Evolutionary conservation across 2,797 vertebrate genomes (phyloP).

Genomic region (Schizopygopsis pylzovi): DNA sequence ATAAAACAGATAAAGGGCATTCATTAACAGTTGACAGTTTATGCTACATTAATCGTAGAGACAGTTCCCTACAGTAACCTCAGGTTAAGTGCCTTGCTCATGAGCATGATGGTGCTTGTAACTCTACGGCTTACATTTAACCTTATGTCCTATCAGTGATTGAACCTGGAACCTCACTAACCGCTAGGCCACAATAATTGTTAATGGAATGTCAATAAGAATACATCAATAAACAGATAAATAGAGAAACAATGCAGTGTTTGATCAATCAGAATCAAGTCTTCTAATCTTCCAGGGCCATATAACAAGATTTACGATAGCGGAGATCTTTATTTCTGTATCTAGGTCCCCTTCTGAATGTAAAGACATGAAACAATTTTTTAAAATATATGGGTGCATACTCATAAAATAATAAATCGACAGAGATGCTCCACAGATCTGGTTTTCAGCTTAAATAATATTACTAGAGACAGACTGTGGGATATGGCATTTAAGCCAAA

Average conservation of each 20-base stretch:
- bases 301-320: not conserved
- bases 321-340: not conserved
- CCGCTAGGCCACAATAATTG: not conserved
- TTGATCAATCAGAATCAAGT: not conserved
- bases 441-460: not conserved
- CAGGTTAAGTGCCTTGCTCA: slow-evolving; percentile 10
- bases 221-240: not conserved
- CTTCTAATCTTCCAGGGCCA: no score
- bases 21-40: slow-evolving; percentile 31
- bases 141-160: not conserved
- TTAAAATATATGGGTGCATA: not conserved
- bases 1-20: slow-evolving; percentile 32
- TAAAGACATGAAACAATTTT: not conserved
- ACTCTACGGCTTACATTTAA: not conserved
- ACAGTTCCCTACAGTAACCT: not conserved
- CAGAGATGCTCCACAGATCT: not conserved
- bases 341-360: not conserved
- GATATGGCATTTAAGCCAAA: not conserved
- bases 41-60: not conserved
- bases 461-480: not conserved
- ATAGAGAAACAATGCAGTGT: not conserved
- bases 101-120: not conserved
- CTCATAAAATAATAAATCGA: not conserved
- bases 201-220: not conserved
- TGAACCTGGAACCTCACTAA: not conserved